phyloP scores from a whole-genome alignment of 2,113 vertebrate species.

The Sphyrna mokarran region DNA sequence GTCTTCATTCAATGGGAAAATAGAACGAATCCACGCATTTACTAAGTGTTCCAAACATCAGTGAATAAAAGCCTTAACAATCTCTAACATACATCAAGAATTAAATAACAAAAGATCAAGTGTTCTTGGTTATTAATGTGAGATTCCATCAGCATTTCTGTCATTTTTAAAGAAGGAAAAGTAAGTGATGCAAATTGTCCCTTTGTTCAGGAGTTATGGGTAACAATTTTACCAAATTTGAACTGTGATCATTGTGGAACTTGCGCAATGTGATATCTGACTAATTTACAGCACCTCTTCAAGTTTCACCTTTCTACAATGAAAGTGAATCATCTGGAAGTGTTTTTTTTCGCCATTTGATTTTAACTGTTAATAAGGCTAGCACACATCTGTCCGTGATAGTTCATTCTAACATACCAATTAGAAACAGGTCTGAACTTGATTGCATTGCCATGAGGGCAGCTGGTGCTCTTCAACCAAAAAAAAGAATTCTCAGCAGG shows the following conservation, averaged over 20 bases:
- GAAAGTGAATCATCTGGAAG: not conserved
- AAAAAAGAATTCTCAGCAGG: constrained; percentile 5
- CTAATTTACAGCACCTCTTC: not conserved
- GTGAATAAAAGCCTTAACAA: not conserved
- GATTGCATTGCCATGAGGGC: not conserved
- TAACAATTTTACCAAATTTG: not conserved
- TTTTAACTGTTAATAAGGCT: constrained; percentile 6
- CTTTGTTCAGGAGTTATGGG: not conserved
- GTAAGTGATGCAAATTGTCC: not conserved
- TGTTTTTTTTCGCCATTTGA: not conserved
- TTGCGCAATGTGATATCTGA: not conserved
- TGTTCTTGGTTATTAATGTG: not conserved
- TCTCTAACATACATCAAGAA: not conserved
- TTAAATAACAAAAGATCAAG: not conserved
- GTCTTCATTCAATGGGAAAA: not conserved
- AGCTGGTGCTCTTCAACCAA: not conserved
- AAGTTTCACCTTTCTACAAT: not conserved
- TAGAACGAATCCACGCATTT: not conserved
- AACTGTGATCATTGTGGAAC: not conserved
- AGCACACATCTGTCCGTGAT: not conserved
- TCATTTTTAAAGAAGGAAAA: not conserved
- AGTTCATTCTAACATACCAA: not conserved
- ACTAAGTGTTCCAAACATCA: not conserved
- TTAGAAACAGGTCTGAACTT: not conserved
- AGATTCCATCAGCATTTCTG: not conserved